Conservation (phyloP, 2,113 vertebrate species). For the Actenoides hombroni region DNA sequence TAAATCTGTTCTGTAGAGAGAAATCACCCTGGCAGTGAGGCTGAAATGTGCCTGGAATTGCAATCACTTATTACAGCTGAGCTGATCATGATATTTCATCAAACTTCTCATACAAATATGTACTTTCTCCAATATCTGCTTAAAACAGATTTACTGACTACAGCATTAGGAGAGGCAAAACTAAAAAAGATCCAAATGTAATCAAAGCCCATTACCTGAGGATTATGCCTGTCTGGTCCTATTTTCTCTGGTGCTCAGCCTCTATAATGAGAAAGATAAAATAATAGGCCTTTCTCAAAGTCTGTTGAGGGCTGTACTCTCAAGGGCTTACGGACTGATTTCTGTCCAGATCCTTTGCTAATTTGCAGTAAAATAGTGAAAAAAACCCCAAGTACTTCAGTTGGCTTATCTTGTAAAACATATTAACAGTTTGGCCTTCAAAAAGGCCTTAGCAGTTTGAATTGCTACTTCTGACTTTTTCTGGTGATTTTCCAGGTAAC, state of each 20-base stretch:
- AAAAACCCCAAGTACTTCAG: accelerated
- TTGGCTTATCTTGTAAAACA: not conserved
- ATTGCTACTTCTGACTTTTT: not conserved
- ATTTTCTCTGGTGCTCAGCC: not conserved
- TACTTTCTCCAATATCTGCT: not conserved
- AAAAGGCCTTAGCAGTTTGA: not conserved
- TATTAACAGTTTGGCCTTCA: not conserved
- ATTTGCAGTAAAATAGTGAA: not conserved
- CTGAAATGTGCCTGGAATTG: not conserved
- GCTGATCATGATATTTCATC: not conserved
- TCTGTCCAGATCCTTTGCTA: not conserved
- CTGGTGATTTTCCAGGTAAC: not conserved
- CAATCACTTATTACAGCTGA: not conserved
- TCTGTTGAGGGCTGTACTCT: not conserved
- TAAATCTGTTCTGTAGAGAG: not conserved
- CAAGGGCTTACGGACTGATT: not conserved
- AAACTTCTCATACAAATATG: not conserved
- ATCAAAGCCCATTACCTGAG: not conserved
- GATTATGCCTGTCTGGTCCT: not conserved
- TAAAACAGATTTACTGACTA: not conserved
- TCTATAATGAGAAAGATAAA: not conserved
- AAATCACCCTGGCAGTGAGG: not conserved
- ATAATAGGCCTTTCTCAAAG: not conserved
- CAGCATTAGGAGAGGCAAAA: not conserved
- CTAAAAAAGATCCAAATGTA: not conserved